Evolutionary conservation across 2,888 invertebrate genomes (phyloP).

Genomic region (Anagyrus pseudococci): DNA sequence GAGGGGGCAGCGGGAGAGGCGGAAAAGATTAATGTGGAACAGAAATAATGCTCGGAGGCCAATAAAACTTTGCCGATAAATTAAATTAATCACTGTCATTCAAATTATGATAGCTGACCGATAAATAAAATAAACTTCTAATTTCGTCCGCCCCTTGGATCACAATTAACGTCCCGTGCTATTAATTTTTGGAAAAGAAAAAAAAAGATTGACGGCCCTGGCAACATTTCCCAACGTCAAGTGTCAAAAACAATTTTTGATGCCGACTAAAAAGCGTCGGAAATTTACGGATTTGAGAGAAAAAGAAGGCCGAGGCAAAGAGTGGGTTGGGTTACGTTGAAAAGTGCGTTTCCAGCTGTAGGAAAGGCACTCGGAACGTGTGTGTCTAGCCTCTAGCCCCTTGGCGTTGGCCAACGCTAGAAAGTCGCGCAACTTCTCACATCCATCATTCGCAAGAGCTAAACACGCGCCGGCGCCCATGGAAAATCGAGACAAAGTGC

Average conservation of each 20-base stretch:
- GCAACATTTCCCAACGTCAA: too few species aligned
- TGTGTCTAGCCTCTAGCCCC: too few species aligned
- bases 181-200: too few species aligned
- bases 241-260: too few species aligned
- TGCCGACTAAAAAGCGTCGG: too few species aligned
- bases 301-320: too few species aligned
- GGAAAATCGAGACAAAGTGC: background rate
- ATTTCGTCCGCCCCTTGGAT: background rate
- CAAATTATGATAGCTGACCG: background rate
- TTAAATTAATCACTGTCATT: slow-evolving; percentile 19
- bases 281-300: too few species aligned
- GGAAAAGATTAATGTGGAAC: slow-evolving; percentile 11
- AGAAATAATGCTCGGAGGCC: background rate
- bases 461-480: background rate
- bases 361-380: background rate
- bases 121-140: slow-evolving; percentile 12
- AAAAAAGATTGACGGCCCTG: too few species aligned
- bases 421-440: background rate
- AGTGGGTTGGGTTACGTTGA: background rate
- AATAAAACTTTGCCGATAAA: slow-evolving; percentile 16
- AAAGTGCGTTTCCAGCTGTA: too few species aligned
- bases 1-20: background rate
- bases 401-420: background rate
- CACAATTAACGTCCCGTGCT: too few species aligned
- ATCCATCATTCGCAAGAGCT: background rate